A percentile compares a stretch with the other conserved stretches of the same genome.
These are phyloP conservation scores for Oryzias javanicus DNA, from an alignment of 2,113 vertebrate species.

Conservation along the genomic window DNA sequence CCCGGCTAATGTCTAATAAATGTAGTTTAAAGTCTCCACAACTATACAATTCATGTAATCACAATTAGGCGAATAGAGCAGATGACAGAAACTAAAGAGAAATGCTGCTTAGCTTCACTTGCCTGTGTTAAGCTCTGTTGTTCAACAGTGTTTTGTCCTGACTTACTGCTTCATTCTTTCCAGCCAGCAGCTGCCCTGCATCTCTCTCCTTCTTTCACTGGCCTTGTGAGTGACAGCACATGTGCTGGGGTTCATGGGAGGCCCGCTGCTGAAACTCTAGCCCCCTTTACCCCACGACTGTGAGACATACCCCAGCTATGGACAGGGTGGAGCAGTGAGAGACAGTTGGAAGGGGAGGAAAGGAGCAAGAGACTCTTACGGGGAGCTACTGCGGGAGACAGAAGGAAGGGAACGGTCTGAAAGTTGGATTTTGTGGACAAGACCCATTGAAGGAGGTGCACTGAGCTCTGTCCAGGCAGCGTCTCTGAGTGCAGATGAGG, in stretches of 20 bases:
- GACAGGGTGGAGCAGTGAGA: conserved; percentile 65
- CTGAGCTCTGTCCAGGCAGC: conserved; percentile 23
- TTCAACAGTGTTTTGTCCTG: conserved; percentile 20
- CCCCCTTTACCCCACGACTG: conserved; percentile 55
- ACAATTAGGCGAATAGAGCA: background rate
- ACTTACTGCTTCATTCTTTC: conserved; percentile 39
- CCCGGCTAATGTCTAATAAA: no score
- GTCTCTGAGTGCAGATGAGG: conserved; percentile 46
- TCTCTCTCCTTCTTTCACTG: conserved; percentile 35
- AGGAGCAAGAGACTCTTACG: conserved; percentile 13
- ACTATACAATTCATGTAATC: background rate
- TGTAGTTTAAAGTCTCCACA: no score
- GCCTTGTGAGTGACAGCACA: conserved; percentile 75
- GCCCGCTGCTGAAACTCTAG: conserved; percentile 68
- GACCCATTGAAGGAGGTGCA: conserved; percentile 18
- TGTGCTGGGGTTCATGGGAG: conserved; percentile 70
- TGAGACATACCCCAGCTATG: conserved; percentile 65
- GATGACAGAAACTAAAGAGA: background rate
- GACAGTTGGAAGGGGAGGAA: conserved; percentile 47
- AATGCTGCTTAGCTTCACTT: background rate
- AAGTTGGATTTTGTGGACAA: conserved; percentile 26
- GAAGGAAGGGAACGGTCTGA: conserved; percentile 22
- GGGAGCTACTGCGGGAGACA: conserved; percentile 14
- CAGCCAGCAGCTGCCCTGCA: conserved; percentile 59
- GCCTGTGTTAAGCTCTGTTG: background rate